Percentiles rank a stretch among this genome's conserved stretches.
phyloP scores from a whole-genome alignment of 2,797 vertebrate genomes.

The Phataginus tetradactyla region DNA sequence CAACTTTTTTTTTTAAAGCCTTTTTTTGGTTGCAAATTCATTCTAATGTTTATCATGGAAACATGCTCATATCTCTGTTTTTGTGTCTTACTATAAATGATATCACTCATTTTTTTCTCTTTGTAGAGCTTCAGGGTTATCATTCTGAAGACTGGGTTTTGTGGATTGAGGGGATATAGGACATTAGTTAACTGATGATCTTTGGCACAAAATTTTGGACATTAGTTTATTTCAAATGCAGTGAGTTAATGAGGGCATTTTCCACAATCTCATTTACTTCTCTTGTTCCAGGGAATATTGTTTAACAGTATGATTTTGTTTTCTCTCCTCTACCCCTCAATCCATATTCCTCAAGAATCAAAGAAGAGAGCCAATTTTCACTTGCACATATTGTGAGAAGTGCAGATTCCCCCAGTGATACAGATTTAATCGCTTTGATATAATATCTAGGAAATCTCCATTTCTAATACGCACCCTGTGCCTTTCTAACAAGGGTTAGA shows the following conservation, averaged over 20 bases:
- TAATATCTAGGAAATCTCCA: background rate
- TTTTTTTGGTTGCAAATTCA: slow-evolving; percentile 27
- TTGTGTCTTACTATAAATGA: background rate
- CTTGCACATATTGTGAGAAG: background rate
- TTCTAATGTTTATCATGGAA: background rate
- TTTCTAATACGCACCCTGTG: background rate
- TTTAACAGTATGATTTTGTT: background rate
- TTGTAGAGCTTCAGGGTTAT: background rate
- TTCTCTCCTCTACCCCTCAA: background rate
- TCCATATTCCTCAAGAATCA: background rate
- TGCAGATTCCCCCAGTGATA: background rate
- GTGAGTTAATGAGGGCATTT: background rate
- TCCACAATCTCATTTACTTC: background rate
- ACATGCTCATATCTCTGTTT: background rate
- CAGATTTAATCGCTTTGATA: background rate
- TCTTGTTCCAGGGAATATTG: background rate
- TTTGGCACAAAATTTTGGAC: background rate
- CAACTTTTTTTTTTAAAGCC: background rate
- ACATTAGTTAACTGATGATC: background rate
- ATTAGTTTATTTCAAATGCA: background rate
- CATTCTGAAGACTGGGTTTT: background rate
- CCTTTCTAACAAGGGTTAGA: background rate
- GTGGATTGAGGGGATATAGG: background rate
- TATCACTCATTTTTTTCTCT: background rate
- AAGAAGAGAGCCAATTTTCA: background rate